Evolutionary conservation across 2,113 vertebrate species (phyloP), one percentile per base, ranked within the genome.

Genomic region (Ramphastos sulfuratus): DNA sequence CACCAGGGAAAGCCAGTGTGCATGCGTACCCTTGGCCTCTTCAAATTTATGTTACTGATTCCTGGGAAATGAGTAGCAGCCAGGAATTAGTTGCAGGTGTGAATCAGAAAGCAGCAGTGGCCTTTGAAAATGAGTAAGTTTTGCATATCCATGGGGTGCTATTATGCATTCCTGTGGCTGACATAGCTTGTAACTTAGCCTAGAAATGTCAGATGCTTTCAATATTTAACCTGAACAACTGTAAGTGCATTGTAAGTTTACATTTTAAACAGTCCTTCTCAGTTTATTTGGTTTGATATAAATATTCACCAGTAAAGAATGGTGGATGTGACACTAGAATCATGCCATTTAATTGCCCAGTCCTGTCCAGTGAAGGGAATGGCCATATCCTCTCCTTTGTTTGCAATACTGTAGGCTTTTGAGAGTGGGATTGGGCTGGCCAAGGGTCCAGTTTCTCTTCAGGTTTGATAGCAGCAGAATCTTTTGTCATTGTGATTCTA

Each of bases 61-160:
- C 70, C 75, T 86, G 82, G 77, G 77, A 96, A 94, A 84, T 25
- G 63, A 65, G 39, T 66, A 70, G 54, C 65, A 96, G 54, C 76
- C 48, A 85, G 65, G 86, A 84, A 94, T 94, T 94, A 89, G 58
- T 74, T 71, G 85, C 60, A 85, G 84, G 90, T 94, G 88, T 93
- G 92, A 96, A 96, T 92, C 82, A 79, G 87, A 90, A 73, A 86
- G 80, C 85, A 95, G 93, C 84, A 77, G 76, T 70, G 46, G 33
- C 91, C 92, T 94, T 92, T 85, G 84, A 63, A 94, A 95, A 94
- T 1, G 8, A 94, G 6, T 87, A 91, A 67, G 64, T 87, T 95
- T 90, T 90, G 54, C 63, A 50, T 83, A 59, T 61, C 87, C 0
- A 0, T 61, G 56, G 58, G 74, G 85, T 89, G 46, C 65, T 83